Evolutionary conservation across 1,140 invertebrate genomes (phyloP), one percentile per base, ranked within the genome.

Genomic region (Sarcophaga bullata): DNA sequence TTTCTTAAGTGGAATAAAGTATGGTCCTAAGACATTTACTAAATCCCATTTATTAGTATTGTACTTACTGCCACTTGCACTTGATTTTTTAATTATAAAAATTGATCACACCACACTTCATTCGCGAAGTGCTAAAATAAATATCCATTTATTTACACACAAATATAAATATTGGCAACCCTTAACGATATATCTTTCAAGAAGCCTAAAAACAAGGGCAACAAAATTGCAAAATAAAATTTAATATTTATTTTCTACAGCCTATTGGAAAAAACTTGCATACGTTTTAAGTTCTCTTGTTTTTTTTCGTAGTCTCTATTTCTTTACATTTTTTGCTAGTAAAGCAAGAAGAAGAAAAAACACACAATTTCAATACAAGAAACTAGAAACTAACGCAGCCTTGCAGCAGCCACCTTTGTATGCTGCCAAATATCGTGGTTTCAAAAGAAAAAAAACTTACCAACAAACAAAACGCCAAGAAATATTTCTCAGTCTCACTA

Each of bases 191-290:
- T 50, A 50, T 48, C 48, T 50, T 52, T 52, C 73, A 9, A 48
- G 19, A 72, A 72, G 37, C 19, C 25, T 37, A 37, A 37, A 68
- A 68, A 58, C 73, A 76, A 15, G 13, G 13, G 7, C 11, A 58
- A 19, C 7, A 25, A 68, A 68, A 52, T 13, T 73, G 8, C 46
- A 49, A 47, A 76, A 49, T 49, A 6, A 52, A 72, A 25, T 72
- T 25, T 3, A 76, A 76, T 50, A 78, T 78, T 78, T 78, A 78
- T 78, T 48, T 78, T 25, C 48, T 19, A 49, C 6, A 78, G 75
- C 75, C 75, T 78, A 78, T 78, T 78, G 48, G 48, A 78, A 78
- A 78, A 50, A 78, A 15, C 62, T 25, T 68, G 19, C 25, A 72
- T 72, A 15, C 73, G 49, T 49, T 78, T n/a, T 76, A 49, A 8